phyloP scores from a whole-genome alignment of 2,113 vertebrate genomes.

The Sarotherodon lohbergeri region DNA sequence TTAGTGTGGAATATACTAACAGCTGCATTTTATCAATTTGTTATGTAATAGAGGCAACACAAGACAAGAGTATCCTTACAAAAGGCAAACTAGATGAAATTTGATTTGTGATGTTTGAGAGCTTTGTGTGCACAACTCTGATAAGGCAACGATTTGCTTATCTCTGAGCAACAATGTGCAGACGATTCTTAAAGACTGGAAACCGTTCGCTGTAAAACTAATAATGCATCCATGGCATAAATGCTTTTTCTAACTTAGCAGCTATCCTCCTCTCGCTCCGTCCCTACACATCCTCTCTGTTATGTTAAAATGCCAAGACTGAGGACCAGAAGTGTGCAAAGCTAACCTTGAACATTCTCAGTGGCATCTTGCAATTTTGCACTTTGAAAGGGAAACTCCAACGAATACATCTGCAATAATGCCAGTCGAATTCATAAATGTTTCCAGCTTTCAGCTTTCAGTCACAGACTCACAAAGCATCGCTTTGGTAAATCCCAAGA shows the following conservation, averaged over 20 bases:
- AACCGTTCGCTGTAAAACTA: neutral
- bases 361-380: neutral
- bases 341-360: neutral
- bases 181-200: neutral
- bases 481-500: neutral
- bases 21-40: neutral
- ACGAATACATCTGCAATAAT: neutral
- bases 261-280: neutral
- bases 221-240: neutral
- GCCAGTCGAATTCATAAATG: neutral
- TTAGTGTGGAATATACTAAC: neutral
- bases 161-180: neutral
- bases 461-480: neutral
- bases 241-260: neutral
- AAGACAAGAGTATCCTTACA: neutral
- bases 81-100: neutral
- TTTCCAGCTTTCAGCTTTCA: neutral
- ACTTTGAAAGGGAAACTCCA: neutral
- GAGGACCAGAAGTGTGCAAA: neutral
- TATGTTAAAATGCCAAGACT: neutral
- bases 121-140: neutral
- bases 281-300: rapidly evolving
- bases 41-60: neutral
- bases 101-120: neutral
- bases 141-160: neutral